phyloP scores from a whole-genome alignment of 1,140 invertebrate genomes.

The Orius insidiosus region DNA sequence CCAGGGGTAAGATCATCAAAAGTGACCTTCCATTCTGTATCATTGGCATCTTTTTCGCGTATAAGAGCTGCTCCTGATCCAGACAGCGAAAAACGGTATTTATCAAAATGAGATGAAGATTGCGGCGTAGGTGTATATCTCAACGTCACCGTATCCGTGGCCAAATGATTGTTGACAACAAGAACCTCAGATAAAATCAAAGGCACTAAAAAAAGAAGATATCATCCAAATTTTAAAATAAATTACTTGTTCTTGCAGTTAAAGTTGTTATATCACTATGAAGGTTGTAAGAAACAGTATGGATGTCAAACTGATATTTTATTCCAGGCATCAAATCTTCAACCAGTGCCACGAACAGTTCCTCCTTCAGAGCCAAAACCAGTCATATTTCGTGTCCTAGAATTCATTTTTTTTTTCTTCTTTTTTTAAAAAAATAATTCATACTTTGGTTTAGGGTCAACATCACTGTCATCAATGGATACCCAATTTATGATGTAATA shows the following conservation, averaged over 20 bases:
- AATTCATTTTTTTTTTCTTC: neutral
- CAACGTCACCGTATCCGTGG: constrained; percentile 50
- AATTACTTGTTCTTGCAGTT: constrained; percentile 56
- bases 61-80: constrained; percentile 43
- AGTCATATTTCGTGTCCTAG: constrained; percentile 18
- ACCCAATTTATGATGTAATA: constrained; percentile 58
- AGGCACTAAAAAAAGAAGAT: constrained; percentile 41
- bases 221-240: neutral
- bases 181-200: constrained; percentile 80
- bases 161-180: constrained; percentile 59
- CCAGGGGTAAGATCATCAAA: constrained; percentile 63
- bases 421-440: constrained; percentile 7
- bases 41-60: constrained; percentile 56
- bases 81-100: constrained; percentile 65
- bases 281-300: constrained; percentile 55
- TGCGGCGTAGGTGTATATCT: constrained; percentile 70
- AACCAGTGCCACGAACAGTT: constrained; percentile 41
- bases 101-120: constrained; percentile 54
- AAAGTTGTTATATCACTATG: constrained; percentile 50
- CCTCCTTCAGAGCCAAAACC: constrained; percentile 15
- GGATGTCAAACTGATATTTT: constrained; percentile 57
- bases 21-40: constrained; percentile 61
- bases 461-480: constrained; percentile 31
- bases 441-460: constrained; percentile 17
- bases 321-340: constrained; percentile 62